Conservation (phyloP, 2,113 vertebrate genomes). For the Candoia aspera region DNA sequence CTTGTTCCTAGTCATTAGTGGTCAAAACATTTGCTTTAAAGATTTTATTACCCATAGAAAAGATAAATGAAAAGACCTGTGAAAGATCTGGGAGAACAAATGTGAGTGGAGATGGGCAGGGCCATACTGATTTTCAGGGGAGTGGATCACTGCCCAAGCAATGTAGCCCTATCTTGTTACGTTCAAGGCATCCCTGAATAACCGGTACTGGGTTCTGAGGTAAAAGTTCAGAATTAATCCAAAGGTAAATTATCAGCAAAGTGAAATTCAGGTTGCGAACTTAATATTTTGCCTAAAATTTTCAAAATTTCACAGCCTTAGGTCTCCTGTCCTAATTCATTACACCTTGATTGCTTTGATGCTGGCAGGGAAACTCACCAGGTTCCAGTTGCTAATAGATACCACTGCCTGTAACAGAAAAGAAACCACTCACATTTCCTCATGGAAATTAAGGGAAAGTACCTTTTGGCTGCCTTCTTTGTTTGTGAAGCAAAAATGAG, state of each 20-base stretch:
- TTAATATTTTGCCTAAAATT: neutral
- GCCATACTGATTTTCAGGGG: neutral
- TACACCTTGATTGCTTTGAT: neutral
- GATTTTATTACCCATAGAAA: slow-evolving; percentile 26
- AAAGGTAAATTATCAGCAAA: neutral
- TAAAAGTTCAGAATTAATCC: neutral
- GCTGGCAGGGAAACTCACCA: neutral
- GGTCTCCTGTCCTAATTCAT: neutral
- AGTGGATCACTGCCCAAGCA: too few species aligned
- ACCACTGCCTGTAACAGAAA: neutral
- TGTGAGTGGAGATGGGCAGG: neutral
- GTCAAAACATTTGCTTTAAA: slow-evolving; percentile 30
- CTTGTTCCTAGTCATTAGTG: too few species aligned
- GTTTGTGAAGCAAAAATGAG: neutral
- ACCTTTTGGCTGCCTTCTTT: neutral
- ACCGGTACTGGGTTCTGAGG: neutral
- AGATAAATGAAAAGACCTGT: neutral
- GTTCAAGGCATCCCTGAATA: neutral
- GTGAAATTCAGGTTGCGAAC: neutral
- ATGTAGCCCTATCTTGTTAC: too few species aligned
- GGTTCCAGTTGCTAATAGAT: neutral
- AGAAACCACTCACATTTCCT: neutral
- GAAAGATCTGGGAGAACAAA: neutral
- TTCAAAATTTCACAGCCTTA: neutral
- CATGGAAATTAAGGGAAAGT: neutral